phyloP scores from a whole-genome alignment of 2,888 invertebrate genomes.

The Eucriotettix oculatus region DNA sequence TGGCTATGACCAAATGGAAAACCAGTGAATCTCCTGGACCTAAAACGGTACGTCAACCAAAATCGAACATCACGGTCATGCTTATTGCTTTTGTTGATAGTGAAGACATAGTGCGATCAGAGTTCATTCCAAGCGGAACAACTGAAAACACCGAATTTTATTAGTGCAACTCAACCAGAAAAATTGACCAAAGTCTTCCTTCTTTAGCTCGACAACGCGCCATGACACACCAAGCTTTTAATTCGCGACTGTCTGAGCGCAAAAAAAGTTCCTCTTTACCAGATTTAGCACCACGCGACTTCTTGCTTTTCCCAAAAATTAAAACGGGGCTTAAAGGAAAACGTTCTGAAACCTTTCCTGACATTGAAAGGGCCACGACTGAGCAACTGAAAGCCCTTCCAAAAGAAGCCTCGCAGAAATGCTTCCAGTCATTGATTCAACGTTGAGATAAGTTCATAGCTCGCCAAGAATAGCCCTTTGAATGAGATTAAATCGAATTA shows the following conservation, averaged over 20 bases:
- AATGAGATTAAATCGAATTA: too few relatives aligned
- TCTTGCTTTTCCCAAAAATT: not conserved
- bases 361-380: too few relatives aligned
- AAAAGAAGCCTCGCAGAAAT: not conserved
- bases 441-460: too few relatives aligned
- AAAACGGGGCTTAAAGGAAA: not conserved
- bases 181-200: not conserved
- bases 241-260: not conserved
- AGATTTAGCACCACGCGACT: not conserved
- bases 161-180: not conserved
- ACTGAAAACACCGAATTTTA: not conserved
- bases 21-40: not conserved
- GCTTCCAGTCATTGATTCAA: not conserved
- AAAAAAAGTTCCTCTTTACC: not conserved
- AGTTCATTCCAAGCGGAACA: not conserved
- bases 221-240: not conserved
- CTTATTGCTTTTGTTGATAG: not conserved
- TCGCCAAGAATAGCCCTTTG: not conserved
- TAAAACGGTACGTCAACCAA: not conserved
- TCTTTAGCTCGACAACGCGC: not conserved
- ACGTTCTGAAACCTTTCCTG: not conserved
- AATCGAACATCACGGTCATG: not conserved
- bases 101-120: not conserved
- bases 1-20: not conserved
- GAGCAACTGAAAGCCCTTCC: not conserved